These are phyloP conservation scores for Dufourea novaeangliae DNA, from an alignment of 1,140 invertebrate genomes.

Conservation along the genomic window DNA sequence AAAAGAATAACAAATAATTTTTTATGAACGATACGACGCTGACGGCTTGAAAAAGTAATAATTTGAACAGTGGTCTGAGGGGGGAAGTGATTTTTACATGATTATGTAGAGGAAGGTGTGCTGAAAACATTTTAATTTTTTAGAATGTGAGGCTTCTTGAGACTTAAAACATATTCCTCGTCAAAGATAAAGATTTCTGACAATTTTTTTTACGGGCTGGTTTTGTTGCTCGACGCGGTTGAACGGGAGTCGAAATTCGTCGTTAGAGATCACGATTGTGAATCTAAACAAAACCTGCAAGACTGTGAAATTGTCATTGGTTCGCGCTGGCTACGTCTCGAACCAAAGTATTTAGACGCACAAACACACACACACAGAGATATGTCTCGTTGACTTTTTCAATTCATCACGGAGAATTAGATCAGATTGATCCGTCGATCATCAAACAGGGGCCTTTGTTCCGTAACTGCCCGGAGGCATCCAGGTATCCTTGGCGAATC, in stretches of 20 bases:
- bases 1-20: no score
- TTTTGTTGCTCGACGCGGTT: no score
- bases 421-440: constrained; percentile 55
- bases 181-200: no score
- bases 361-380: not conserved
- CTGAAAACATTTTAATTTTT: no score
- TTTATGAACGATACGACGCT: no score
- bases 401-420: constrained; percentile 9
- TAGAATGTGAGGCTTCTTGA: no score
- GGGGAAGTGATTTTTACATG: no score
- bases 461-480: constrained; percentile 44
- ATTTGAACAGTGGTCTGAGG: no score
- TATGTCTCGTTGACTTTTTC: constrained; percentile 13
- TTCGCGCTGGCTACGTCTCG: not conserved
- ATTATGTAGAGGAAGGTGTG: no score
- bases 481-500: constrained; percentile 53
- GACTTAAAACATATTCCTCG: no score
- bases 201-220: no score
- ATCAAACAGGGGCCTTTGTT: constrained; percentile 58
- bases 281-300: not conserved
- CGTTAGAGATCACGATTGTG: constrained; percentile 1
- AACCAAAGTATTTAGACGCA: not conserved
- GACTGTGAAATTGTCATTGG: not conserved
- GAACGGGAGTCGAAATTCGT: constrained; percentile 28
- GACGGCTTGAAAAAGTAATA: no score